These are phyloP conservation scores for Silurus meridionalis DNA, from an alignment of 2,113 vertebrate genomes.

Conservation along the genomic window DNA sequence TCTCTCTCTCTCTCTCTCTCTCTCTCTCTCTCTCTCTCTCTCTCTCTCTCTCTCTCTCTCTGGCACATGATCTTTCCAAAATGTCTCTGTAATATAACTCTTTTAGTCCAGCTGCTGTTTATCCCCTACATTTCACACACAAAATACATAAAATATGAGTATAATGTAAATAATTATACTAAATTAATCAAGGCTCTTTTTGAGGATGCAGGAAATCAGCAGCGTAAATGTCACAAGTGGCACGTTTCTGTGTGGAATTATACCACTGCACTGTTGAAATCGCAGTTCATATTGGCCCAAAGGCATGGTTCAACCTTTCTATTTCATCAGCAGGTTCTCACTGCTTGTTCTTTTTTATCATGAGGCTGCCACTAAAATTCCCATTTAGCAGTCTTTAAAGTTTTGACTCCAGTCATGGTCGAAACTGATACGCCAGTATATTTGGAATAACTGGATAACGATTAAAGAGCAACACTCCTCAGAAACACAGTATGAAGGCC, in stretches of 20 bases:
- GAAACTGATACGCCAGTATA: neutral
- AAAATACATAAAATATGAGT: neutral
- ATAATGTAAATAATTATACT: neutral
- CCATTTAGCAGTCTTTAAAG: neutral
- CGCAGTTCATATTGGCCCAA: neutral
- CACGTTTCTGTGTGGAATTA: neutral
- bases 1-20: neutral
- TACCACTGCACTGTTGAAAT: neutral
- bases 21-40: neutral
- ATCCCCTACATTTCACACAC: neutral
- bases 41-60: neutral
- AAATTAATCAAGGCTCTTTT: neutral
- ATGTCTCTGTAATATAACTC: neutral
- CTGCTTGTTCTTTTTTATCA: neutral
- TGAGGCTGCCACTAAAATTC: neutral
- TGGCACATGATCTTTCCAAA: conserved; percentile 20
- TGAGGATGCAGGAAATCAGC: neutral
- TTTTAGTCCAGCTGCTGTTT: neutral
- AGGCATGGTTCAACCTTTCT: neutral
- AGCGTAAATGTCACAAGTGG: neutral
- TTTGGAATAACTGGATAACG: conserved; percentile 5
- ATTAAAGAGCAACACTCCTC: neutral
- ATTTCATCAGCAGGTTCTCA: neutral
- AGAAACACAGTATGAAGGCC: neutral
- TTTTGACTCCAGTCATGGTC: neutral